These are phyloP conservation scores for Sthenelais limicola DNA, from an alignment of 2,888 invertebrate genomes.

Conservation along the genomic window DNA sequence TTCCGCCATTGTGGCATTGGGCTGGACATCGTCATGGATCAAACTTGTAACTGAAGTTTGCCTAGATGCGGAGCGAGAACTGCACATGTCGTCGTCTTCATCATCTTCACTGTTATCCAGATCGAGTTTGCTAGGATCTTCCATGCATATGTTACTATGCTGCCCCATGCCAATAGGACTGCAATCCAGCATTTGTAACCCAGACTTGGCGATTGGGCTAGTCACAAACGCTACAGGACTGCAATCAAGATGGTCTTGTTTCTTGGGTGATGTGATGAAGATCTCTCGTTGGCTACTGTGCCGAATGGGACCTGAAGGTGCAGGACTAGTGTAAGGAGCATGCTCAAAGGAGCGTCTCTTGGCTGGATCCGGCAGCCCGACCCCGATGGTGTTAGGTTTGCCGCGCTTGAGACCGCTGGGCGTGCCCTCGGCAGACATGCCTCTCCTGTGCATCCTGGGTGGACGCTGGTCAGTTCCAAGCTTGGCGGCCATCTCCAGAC, in stretches of 20 bases:
- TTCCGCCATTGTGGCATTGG: constrained; percentile 1
- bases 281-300: constrained; percentile 42
- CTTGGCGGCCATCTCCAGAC: constrained; percentile 19
- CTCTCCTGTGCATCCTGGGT: not conserved
- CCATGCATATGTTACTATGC: not conserved
- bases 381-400: constrained; percentile 61
- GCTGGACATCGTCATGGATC: not conserved
- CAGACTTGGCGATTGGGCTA: constrained; percentile 45
- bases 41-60: not conserved
- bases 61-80: not conserved
- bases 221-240: constrained; percentile 46
- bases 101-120: constrained; percentile 16
- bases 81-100: not conserved
- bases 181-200: constrained; percentile 5
- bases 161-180: constrained; percentile 14
- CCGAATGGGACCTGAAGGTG: not conserved
- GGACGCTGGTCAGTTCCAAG: constrained; percentile 1
- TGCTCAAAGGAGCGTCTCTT: constrained; percentile 39
- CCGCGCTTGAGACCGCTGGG: constrained; percentile 53
- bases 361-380: constrained; percentile 54
- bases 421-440: constrained; percentile 33
- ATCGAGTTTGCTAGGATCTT: not conserved
- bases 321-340: not conserved
- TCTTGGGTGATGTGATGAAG: constrained; percentile 27
- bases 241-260: constrained; percentile 31